Evolutionary conservation across 2,113 vertebrate genomes (phyloP).

Genomic region (Gasterosteus nipponicus): DNA sequence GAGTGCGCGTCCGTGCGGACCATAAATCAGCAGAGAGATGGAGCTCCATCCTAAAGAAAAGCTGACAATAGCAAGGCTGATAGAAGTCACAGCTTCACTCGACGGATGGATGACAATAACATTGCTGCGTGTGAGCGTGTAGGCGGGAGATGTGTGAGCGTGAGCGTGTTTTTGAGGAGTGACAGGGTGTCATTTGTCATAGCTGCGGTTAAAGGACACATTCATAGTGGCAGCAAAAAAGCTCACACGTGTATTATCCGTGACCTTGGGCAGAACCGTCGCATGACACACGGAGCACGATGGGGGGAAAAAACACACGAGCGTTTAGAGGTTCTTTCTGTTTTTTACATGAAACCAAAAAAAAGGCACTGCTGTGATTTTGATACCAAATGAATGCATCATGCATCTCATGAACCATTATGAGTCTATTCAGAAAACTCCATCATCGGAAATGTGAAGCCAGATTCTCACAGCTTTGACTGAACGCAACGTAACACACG

Average conservation of each 20-base stretch:
- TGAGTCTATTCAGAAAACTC: too few relatives aligned
- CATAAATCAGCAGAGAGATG: slow-evolving; percentile 52
- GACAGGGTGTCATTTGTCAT: slow-evolving; percentile 58
- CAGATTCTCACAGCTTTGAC: too few relatives aligned
- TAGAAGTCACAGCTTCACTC: slow-evolving; percentile 57
- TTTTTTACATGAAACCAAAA: not conserved
- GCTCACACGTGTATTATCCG: slow-evolving; percentile 53
- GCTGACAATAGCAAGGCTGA: slow-evolving; percentile 66
- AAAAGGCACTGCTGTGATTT: not conserved
- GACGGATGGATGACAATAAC: slow-evolving; percentile 63
- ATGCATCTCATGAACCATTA: too few relatives aligned
- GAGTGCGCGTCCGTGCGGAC: slow-evolving; percentile 31
- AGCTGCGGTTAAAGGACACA: slow-evolving; percentile 43
- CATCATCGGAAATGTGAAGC: too few relatives aligned
- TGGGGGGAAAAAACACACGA: not conserved
- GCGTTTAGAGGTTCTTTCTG: not conserved
- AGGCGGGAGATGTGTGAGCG: slow-evolving; percentile 36
- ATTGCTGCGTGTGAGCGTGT: slow-evolving; percentile 40
- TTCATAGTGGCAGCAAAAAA: slow-evolving; percentile 37
- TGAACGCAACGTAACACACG: too few relatives aligned
- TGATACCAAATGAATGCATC: not conserved
- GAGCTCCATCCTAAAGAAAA: slow-evolving; percentile 44
- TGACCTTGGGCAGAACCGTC: slow-evolving; percentile 47
- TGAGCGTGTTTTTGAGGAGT: slow-evolving; percentile 26
- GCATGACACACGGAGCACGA: slow-evolving; percentile 15